A percentile compares a stretch with the other conserved stretches of the same genome.
phyloP scores from a whole-genome alignment of 1,140 invertebrate species.

The Saccostrea cuccullata region DNA sequence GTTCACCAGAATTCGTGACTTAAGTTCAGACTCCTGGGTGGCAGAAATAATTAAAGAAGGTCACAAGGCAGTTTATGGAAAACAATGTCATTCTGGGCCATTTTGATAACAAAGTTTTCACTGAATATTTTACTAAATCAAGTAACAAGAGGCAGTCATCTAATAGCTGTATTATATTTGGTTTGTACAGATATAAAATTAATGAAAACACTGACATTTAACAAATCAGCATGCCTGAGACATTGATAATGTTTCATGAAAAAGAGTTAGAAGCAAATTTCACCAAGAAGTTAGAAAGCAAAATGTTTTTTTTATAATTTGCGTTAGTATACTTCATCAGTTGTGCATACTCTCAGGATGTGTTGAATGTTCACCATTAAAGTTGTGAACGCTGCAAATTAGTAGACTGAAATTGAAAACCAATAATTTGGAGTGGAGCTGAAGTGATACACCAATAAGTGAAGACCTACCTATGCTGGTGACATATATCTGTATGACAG shows the following conservation, averaged over 20 bases:
- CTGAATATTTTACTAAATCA: constrained; percentile 18
- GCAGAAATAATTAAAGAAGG: constrained; percentile 26
- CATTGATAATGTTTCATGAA: background rate
- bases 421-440: background rate
- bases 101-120: constrained; percentile 29
- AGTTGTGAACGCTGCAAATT: background rate
- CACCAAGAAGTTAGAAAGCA: background rate
- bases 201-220: constrained; percentile 17
- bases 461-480: constrained; percentile 5
- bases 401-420: constrained; percentile 27
- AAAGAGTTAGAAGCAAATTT: background rate
- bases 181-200: background rate
- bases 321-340: background rate
- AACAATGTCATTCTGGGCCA: constrained; percentile 15
- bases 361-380: background rate
- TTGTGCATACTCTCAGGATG: background rate
- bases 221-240: constrained; percentile 9
- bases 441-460: constrained; percentile 15
- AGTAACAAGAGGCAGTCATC: background rate
- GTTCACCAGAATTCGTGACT: constrained; percentile 22
- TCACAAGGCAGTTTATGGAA: constrained; percentile 21
- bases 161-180: constrained; percentile 14
- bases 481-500: background rate
- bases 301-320: background rate
- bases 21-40: constrained; percentile 12